Evolutionary conservation across 2,113 vertebrate genomes (phyloP), one percentile per base, ranked within the genome.

Genomic region (Heloderma charlesbogerti): DNA sequence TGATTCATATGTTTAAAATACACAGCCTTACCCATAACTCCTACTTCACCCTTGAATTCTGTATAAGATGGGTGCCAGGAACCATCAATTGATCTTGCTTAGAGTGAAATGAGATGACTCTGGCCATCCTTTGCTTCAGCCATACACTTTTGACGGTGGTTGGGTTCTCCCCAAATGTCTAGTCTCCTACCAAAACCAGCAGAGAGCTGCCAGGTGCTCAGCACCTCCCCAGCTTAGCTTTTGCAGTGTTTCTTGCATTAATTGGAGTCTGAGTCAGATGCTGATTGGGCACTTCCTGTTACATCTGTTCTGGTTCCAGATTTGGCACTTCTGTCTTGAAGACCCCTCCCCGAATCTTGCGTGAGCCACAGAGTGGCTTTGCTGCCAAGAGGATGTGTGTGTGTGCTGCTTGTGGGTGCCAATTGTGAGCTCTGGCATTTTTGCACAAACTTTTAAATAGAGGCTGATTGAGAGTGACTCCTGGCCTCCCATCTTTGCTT

Each of bases 291-390:
- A 88, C 88, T 94, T 93, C 87, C 86, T 91, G 27, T 80, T 0
- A 0, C 91, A 84, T 94, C 95, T 93, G 93, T 89, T 12, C 88
- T 87, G 89, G 94, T 91, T 93, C 84, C 90, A 43, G 1, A 93
- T 96, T 72, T 94, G 91, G 93, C 94, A 94, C 92, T 91, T 94
- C 90, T 20, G 1, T 67, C 92, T 93, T 92, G 95, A 94, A 94
- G 95, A 93, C 0, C 67, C 67, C 29, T 3, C 25, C 67, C 27
- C 69, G 89, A 43, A 22, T 40, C 10, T 0, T 7, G 37, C 69
- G 0, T 3, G 72, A 69, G 40, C 13, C 0, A 0, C 20, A 0
- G 60, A 80, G 66, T 0, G 7, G 20, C 79, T 27, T 20, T 54
- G 78, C 85, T 67, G 82, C 0, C 0, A 25, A 2, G 80, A 40